Base-by-base conservation (phyloP, 1,140 invertebrate species). In the Ceratitis capitata region DNA sequence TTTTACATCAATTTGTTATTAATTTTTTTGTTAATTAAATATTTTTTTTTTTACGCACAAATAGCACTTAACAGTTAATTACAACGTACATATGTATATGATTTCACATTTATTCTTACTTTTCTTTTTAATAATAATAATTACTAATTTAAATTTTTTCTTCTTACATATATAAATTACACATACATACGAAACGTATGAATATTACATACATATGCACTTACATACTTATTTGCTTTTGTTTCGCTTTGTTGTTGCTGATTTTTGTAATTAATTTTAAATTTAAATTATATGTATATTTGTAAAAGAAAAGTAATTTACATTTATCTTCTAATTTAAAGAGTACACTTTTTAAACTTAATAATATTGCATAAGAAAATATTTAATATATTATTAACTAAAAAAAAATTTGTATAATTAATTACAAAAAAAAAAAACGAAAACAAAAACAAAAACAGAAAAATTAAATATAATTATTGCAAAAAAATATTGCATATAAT, bases 61-160 rank as follows among this genome's bases (percentile, higher is more conserved):
- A 78, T 78, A 78, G 69, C 69, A 45, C 69, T 78, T 78, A 78
- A 78, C 39, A 78, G 45, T 42, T 74, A 74, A 42, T 78, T 78
- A 78, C 69, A 78, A 78, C 69, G 39, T n/a, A 69, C 64, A 12
- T 39, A n/a, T 42, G n/a, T n/a, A n/a, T n/a, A n/a, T n/a, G n/a
- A n/a, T n/a, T n/a, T n/a, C n/a, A n/a, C n/a, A n/a, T n/a, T n/a
- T n/a, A n/a, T n/a, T n/a, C n/a, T n/a, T n/a, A n/a, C n/a, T n/a
- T n/a, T n/a, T n/a, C n/a, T n/a, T n/a, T n/a, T n/a, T n/a, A n/a
- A n/a, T n/a, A n/a, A n/a, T n/a, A n/a, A n/a, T n/a, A n/a, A n/a
- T n/a, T n/a, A n/a, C n/a, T n/a, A 69, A 69, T 69, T 61, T 61
- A 61, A 39, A 69, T 16, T n/a, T n/a, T 69, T 69, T 53, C n/a